Percentiles rank a stretch among this genome's conserved stretches.
phyloP scores from a whole-genome alignment of 2,888 invertebrate genomes.

The Pelosia muscerda region DNA sequence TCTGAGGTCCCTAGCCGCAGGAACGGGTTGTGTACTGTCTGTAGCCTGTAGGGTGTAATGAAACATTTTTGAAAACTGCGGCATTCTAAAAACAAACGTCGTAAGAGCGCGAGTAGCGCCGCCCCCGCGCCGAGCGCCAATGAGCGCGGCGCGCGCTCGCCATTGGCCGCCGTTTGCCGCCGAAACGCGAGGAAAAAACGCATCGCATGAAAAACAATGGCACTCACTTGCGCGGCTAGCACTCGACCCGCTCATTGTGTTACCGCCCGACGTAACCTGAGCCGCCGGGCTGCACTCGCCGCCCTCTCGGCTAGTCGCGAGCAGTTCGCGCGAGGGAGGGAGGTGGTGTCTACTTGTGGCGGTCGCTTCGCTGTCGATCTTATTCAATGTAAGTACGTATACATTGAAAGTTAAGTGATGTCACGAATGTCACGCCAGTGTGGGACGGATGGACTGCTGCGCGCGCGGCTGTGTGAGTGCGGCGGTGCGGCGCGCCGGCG shows the following conservation, averaged over 20 bases:
- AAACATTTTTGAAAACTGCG: constrained; percentile 61
- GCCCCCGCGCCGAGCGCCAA: constrained; percentile 71
- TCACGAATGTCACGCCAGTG: constrained; percentile 52
- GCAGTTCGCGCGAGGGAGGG: constrained; percentile 24
- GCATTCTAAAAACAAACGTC: constrained; percentile 67
- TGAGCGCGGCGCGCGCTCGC: constrained; percentile 58
- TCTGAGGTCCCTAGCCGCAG: too few relatives aligned
- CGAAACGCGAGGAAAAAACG: constrained; percentile 69
- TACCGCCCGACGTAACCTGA: constrained; percentile 50
- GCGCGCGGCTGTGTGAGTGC: constrained; percentile 55
- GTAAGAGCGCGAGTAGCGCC: constrained; percentile 57
- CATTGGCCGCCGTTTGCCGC: constrained; percentile 68
- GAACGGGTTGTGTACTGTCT: constrained; percentile 8
- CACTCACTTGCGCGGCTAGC: constrained; percentile 69
- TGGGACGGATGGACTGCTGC: constrained; percentile 53
- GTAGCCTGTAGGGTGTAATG: neutral
- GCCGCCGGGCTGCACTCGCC: constrained; percentile 26
- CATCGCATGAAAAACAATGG: constrained; percentile 79
- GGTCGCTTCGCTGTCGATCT: constrained; percentile 36
- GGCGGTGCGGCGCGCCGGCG: constrained; percentile 41
- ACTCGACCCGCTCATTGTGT: constrained; percentile 65
- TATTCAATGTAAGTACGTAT: constrained; percentile 47
- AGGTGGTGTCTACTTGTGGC: constrained; percentile 20
- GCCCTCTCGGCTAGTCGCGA: constrained; percentile 13
- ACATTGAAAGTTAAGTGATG: constrained; percentile 58